Conservation (phyloP, 2,797 vertebrate genomes). For the Syndactyla subalaris region DNA sequence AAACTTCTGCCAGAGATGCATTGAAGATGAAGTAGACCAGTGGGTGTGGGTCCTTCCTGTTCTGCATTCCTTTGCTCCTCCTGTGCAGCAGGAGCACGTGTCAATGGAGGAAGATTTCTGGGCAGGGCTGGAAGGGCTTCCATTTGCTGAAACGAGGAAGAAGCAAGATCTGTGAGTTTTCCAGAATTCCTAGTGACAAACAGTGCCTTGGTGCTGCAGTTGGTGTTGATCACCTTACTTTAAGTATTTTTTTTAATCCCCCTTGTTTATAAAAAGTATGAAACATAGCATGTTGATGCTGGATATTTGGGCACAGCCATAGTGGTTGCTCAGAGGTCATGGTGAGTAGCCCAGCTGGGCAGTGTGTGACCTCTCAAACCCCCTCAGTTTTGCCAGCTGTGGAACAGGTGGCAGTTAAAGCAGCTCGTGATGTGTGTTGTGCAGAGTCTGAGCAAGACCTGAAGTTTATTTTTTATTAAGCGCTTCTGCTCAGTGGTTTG, state of each 20-base stretch:
- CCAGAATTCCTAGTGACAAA: neutral
- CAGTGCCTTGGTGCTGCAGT: neutral
- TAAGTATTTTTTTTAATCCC: too few relatives aligned
- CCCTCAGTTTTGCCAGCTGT: neutral
- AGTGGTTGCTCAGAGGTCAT: neutral
- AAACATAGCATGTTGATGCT: rapidly evolving
- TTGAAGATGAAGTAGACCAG: rapidly evolving
- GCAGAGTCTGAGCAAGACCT: neutral
- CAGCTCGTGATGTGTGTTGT: rapidly evolving
- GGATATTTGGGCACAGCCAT: neutral
- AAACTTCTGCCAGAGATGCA: conserved; percentile 30
- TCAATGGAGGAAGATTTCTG: conserved; percentile 57
- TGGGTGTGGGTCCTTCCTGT: conserved; percentile 89
- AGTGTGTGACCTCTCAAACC: neutral
- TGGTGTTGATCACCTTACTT: neutral
- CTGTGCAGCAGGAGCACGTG: neutral
- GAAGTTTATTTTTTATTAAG: neutral
- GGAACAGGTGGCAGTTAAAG: neutral
- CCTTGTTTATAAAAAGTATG: neutral
- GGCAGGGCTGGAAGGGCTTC: conserved; percentile 76
- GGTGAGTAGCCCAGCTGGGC: neutral
- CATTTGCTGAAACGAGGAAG: neutral
- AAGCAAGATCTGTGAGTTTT: neutral
- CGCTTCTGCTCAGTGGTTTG: neutral
- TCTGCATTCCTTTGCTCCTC: conserved; percentile 77